These are phyloP conservation scores for Neotoma lepida DNA, from an alignment of 2,113 vertebrate species.

Conservation along the genomic window DNA sequence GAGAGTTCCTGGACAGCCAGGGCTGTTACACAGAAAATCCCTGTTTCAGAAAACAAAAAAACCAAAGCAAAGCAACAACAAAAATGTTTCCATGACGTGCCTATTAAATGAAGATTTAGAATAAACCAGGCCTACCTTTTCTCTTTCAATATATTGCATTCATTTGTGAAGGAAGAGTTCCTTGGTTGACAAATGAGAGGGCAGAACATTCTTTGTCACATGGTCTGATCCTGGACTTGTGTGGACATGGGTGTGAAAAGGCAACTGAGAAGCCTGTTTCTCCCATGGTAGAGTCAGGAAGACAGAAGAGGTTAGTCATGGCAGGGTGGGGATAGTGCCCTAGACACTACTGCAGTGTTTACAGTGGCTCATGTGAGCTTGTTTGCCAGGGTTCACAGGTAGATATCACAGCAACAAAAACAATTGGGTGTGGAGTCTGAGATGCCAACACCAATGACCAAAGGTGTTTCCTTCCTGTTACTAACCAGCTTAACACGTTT, in stretches of 20 bases:
- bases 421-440: not conserved
- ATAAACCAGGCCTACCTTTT: not conserved
- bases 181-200: not conserved
- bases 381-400: not conserved
- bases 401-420: not conserved
- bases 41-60: not conserved
- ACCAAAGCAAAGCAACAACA: not conserved
- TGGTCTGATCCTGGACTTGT: not conserved
- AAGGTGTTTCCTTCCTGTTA: not conserved
- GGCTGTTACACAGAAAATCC: not conserved
- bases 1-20: not conserved
- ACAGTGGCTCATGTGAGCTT: not conserved
- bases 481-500: not conserved
- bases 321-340: not conserved
- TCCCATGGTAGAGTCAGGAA: not conserved
- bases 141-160: not conserved
- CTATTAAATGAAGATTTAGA: not conserved
- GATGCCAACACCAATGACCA: not conserved
- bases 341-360: rapidly evolving
- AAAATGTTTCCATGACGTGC: not conserved
- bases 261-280: not conserved
- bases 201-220: not conserved
- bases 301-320: not conserved
- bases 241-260: not conserved
- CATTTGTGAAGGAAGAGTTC: not conserved